Conservation (phyloP, 2,888 invertebrate genomes). For the Pachliopta kotzebuea region DNA sequence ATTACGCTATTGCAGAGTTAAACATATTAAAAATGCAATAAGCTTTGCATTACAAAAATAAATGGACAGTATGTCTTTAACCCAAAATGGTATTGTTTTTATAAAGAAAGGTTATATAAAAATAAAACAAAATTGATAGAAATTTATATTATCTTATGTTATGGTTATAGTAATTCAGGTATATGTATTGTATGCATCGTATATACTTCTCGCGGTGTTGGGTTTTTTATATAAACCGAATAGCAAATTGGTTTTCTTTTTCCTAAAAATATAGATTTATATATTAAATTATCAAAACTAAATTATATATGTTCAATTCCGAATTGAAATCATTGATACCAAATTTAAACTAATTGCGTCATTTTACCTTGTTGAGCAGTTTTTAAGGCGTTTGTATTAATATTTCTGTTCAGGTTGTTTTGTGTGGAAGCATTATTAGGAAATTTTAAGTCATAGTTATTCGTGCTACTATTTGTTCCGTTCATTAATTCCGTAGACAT, state of each 20-base stretch:
- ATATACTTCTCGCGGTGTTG: background rate
- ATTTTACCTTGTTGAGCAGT: background rate
- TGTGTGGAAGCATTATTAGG: background rate
- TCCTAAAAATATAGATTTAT: constrained; percentile 4
- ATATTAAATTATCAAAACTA: too few relatives aligned
- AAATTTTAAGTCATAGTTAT: background rate
- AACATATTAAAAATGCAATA: too few relatives aligned
- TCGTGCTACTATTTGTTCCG: background rate
- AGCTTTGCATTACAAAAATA: too few relatives aligned
- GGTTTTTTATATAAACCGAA: background rate
- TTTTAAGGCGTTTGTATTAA: background rate
- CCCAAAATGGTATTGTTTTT: too few relatives aligned
- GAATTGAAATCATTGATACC: background rate
- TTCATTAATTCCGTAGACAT: background rate
- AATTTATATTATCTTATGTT: background rate
- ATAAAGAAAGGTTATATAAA: background rate
- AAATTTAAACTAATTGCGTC: background rate
- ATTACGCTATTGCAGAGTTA: too few relatives aligned
- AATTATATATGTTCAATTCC: too few relatives aligned
- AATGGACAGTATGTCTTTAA: too few relatives aligned
- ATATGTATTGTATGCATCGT: constrained; percentile 24
- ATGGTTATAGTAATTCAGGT: background rate
- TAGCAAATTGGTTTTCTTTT: background rate
- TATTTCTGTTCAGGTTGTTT: background rate
- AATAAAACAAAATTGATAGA: background rate